Evolutionary conservation across 2,113 vertebrate species (phyloP), one percentile per base, ranked within the genome.

Genomic region (Polyodon spathula): DNA sequence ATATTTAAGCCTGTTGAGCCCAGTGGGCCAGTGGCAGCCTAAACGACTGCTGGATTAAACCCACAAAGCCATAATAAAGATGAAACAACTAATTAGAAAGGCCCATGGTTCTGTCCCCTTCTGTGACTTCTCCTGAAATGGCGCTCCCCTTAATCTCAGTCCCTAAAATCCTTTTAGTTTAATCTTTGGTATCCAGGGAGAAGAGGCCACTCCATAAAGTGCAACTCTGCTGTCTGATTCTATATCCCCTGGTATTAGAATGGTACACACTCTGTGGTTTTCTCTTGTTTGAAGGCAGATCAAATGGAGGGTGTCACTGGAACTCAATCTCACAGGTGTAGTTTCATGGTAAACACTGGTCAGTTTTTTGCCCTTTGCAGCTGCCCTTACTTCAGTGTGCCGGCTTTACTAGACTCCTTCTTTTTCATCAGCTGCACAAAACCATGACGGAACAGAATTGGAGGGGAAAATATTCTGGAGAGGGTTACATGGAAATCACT

Each of bases 71-170:
- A 37, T 27, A 37, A 40, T 48, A 50, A 15, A 46, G 43, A 14
- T 14, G 6, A 39, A 6, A 8, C 17, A 17, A n/a, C 17, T 54
- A 59, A 60, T 64, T 44, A 64, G 50, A 37, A n/a, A n/a, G 11
- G 12, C 39, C 40, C 56, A 51, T 12, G 37, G 56, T 55, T 40
- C 10, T 58, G 37, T 3, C 57, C 41, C 61, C 56, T 54, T 76
- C 55, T 73, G 71, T 72, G 79, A 78, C 82, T 81, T 78, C 77
- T 75, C 76, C 79, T 78, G 82, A 83, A 86, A 81, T 64, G 64
- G 71, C 71, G 70, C 62, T 38, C 48, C 58, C 65, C 62, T 77
- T 78, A 66, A 81, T 76, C 80, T 46, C 61, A 81, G 69, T 52
- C 58, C 37, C 44, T 48, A 16, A 67, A 8, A 66, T 54, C 14